These are phyloP conservation scores for Lepus europaeus DNA, from an alignment of 2,113 vertebrate genomes.

Conservation along the genomic window DNA sequence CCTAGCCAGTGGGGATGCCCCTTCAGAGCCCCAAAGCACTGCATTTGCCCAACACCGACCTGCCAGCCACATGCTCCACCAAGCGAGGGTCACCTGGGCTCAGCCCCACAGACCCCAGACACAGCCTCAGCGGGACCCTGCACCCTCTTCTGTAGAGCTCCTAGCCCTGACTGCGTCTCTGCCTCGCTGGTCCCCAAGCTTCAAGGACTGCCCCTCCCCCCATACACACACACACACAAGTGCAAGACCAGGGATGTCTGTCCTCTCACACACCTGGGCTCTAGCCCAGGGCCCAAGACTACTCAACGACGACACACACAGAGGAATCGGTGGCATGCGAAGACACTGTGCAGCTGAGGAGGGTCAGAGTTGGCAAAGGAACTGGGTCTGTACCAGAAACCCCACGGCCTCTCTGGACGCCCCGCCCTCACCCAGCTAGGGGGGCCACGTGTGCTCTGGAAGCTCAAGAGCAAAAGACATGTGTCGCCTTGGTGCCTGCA, in stretches of 20 bases:
- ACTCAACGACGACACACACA: background rate
- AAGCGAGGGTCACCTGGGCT: background rate
- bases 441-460: background rate
- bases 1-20: background rate
- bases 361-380: background rate
- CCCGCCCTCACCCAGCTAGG: background rate
- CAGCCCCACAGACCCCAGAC: background rate
- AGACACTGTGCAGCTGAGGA: background rate
- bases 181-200: background rate
- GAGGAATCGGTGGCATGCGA: background rate
- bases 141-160: background rate
- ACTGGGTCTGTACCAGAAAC: background rate
- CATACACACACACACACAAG: background rate
- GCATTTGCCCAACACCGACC: background rate
- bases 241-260: background rate
- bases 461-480: constrained; percentile 2
- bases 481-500: background rate
- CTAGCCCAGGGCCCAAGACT: background rate
- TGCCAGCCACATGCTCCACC: background rate
- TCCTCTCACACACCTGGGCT: background rate
- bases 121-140: background rate
- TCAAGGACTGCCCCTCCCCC: background rate
- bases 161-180: background rate
- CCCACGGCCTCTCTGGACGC: background rate
- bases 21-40: constrained; percentile 6